Evolutionary conservation across 2,113 vertebrate species (phyloP).

Genomic region (Nyctibius bracteatus): DNA sequence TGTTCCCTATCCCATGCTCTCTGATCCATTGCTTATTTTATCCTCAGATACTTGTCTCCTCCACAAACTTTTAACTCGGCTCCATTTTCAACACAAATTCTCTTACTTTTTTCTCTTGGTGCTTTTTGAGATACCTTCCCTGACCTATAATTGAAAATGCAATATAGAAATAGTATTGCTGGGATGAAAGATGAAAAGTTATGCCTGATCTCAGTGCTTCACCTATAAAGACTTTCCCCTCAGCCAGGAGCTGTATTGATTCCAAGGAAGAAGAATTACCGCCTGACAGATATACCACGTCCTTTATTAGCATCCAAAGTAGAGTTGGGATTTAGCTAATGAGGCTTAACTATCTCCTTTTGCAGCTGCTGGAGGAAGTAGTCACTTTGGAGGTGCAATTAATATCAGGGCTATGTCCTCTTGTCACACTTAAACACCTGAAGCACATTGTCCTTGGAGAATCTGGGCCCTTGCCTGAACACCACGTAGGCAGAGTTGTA

Average conservation of each 20-base stretch:
- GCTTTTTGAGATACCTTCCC: neutral
- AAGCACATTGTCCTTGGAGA: neutral
- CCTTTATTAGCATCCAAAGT: conserved; percentile 4
- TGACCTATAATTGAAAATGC: neutral
- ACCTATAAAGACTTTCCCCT: neutral
- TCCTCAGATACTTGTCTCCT: neutral
- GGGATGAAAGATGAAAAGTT: neutral
- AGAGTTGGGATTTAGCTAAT: conserved; percentile 21
- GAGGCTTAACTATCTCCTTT: conserved; percentile 20
- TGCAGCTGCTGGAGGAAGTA: neutral
- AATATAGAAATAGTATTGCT: neutral
- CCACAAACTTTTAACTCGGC: neutral
- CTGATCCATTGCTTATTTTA: neutral
- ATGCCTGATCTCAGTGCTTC: neutral
- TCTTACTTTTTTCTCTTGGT: neutral
- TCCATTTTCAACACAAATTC: neutral
- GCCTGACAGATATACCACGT: neutral
- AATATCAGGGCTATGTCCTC: neutral
- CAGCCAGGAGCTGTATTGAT: neutral
- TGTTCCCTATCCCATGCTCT: neutral
- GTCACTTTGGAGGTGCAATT: neutral
- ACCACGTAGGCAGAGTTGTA: neutral
- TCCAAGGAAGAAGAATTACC: conserved; percentile 10
- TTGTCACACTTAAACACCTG: conserved; percentile 3
- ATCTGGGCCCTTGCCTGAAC: neutral